Conservation (phyloP, 2,888 invertebrate genomes). For the Caenorhabditis panamensis region DNA sequence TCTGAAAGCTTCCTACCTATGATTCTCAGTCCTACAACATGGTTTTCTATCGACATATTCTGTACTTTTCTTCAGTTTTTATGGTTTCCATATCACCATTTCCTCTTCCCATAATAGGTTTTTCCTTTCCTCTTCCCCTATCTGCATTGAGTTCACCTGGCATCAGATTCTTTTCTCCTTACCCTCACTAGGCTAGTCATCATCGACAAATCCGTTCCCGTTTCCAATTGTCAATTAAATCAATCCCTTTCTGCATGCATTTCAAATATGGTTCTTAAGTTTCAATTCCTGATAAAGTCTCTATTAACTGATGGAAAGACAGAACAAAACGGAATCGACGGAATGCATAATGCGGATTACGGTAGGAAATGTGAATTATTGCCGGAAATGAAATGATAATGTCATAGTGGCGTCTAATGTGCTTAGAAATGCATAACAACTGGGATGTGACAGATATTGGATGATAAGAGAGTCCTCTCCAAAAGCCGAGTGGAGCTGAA, state of each 20-base stretch:
- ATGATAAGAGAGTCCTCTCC: too few relatives aligned
- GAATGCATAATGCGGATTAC: slow-evolving; percentile 13
- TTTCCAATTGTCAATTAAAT: slow-evolving; percentile 1
- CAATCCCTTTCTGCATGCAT: slow-evolving; percentile 28
- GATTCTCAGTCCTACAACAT: slow-evolving; percentile 51
- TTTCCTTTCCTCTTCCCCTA: slow-evolving; percentile 1
- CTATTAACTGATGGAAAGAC: slow-evolving; percentile 1
- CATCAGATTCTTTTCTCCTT: slow-evolving; percentile 23
- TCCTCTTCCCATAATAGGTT: slow-evolving; percentile 16
- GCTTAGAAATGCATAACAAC: background rate
- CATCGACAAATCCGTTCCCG: background rate
- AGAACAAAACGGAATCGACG: background rate
- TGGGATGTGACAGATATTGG: background rate
- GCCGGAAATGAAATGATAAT: slow-evolving; percentile 14
- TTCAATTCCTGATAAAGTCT: slow-evolving; percentile 33
- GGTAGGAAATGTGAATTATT: slow-evolving; percentile 42
- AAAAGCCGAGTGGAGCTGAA: too few relatives aligned
- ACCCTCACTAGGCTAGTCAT: slow-evolving; percentile 44
- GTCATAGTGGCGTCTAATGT: background rate
- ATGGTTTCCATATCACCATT: slow-evolving; percentile 31
- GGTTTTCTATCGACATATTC: slow-evolving; percentile 47
- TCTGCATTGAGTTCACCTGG: slow-evolving; percentile 35
- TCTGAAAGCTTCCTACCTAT: slow-evolving; percentile 40
- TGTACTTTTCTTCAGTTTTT: slow-evolving; percentile 4
- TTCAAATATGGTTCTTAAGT: slow-evolving; percentile 28